phyloP scores from a whole-genome alignment of 1,140 invertebrate species.

The Megathymus violae region DNA sequence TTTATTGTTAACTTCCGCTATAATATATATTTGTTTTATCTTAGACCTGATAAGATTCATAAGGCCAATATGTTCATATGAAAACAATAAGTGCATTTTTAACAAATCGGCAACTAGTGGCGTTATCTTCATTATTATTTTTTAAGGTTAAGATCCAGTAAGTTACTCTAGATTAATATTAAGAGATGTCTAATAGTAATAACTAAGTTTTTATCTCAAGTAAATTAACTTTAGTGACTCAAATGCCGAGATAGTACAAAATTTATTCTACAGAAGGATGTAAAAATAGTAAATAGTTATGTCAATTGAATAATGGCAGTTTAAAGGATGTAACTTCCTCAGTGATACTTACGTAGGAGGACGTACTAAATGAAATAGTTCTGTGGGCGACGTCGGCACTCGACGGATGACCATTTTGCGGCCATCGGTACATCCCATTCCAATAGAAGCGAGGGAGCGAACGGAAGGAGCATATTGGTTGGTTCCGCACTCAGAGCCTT shows the following conservation, averaged over 20 bases:
- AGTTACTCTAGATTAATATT: too few relatives aligned
- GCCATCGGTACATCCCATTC: constrained; percentile 94
- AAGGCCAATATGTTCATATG: not conserved
- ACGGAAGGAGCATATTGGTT: constrained; percentile 86
- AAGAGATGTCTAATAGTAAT: too few relatives aligned
- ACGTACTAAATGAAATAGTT: constrained; percentile 91
- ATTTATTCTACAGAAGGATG: constrained; percentile 10
- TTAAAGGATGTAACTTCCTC: constrained; percentile 68
- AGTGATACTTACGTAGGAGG: constrained; percentile 90
- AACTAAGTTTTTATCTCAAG: too few relatives aligned
- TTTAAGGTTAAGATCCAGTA: too few relatives aligned
- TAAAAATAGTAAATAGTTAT: constrained; percentile 41
- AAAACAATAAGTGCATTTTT: not conserved
- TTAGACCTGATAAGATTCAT: not conserved
- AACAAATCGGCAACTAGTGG: not conserved
- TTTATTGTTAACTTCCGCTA: too few relatives aligned
- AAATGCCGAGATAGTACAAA: not conserved
- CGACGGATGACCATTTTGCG: constrained; percentile 91
- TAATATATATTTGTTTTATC: not conserved
- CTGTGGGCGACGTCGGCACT: constrained; percentile 91
- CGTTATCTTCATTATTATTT: not conserved
- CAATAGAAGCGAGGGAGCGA: constrained; percentile 91
- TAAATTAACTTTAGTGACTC: too few relatives aligned
- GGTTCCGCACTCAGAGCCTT: constrained; percentile 79
- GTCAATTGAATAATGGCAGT: constrained; percentile 74